phyloP scores from a whole-genome alignment of 2,797 vertebrate genomes.

The Fratercula arctica region DNA sequence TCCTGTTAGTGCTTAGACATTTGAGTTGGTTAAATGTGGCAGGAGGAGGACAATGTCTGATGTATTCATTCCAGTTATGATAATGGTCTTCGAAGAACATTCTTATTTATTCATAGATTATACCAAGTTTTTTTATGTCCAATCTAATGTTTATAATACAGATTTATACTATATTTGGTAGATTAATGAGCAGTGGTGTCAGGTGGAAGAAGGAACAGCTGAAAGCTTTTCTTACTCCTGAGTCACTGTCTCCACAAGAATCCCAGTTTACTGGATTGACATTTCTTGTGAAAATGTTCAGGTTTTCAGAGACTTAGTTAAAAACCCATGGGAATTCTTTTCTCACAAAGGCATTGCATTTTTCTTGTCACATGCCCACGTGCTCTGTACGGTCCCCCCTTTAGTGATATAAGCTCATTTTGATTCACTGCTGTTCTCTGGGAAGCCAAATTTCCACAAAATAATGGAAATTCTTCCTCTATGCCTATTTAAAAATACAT shows the following conservation, averaged over 20 bases:
- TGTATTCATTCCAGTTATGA: not conserved
- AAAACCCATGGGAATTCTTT: not conserved
- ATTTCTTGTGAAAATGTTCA: not conserved
- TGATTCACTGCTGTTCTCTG: not conserved
- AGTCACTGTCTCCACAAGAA: not conserved
- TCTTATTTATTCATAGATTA: not conserved
- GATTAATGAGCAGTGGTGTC: not conserved
- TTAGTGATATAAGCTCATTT: not conserved
- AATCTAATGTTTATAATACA: not conserved
- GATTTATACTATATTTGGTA: not conserved
- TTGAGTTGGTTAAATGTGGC: not conserved
- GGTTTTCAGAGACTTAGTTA: not conserved
- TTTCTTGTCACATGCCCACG: not conserved
- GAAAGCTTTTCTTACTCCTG: not conserved
- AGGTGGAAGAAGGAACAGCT: not conserved
- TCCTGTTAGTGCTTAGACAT: not conserved
- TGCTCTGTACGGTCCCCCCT: not conserved
- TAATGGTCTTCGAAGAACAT: not conserved
- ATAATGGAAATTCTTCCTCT: not conserved
- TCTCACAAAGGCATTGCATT: not conserved
- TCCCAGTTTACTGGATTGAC: not conserved
- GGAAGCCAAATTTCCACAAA: not conserved
- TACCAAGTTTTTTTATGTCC: not conserved
- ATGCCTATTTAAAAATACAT: not conserved
- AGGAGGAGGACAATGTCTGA: not conserved